A percentile compares a stretch with the other conserved stretches of the same genome.
phyloP scores from a whole-genome alignment of 2,113 vertebrate genomes.

The Stegastes partitus region DNA sequence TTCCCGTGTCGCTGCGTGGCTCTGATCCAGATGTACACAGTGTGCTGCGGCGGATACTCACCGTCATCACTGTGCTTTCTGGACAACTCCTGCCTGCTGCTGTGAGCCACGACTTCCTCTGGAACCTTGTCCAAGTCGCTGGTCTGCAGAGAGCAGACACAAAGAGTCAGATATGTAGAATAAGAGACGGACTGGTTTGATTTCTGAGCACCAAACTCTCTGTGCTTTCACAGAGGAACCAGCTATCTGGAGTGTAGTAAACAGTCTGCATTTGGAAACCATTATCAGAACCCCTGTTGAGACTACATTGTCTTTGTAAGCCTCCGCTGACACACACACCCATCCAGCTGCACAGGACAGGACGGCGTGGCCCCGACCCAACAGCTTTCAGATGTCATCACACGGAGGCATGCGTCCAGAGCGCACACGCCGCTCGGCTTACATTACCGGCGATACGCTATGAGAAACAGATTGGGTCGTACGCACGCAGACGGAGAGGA shows the following conservation, averaged over 20 bases:
- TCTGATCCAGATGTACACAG: slow-evolving; percentile 41
- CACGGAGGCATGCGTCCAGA: slow-evolving; percentile 31
- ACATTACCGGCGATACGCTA: slow-evolving; percentile 44
- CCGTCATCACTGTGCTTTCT: slow-evolving; percentile 94
- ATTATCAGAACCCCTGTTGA: slow-evolving; percentile 72
- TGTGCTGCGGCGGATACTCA: slow-evolving; percentile 76
- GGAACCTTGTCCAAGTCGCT: slow-evolving; percentile 93
- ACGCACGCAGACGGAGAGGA: slow-evolving; percentile 10
- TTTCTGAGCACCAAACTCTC: neutral
- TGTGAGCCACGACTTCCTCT: slow-evolving; percentile 88
- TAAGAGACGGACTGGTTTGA: neutral
- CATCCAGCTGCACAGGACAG: slow-evolving; percentile 73
- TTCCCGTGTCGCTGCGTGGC: slow-evolving; percentile 29
- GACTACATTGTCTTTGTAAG: slow-evolving; percentile 57
- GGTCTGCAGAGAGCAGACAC: slow-evolving; percentile 81
- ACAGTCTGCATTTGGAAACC: slow-evolving; percentile 68
- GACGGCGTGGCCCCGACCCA: slow-evolving; percentile 43
- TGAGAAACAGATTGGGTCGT: slow-evolving; percentile 26
- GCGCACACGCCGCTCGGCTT: slow-evolving; percentile 37
- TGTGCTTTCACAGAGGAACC: neutral
- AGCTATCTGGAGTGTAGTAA: slow-evolving; percentile 26
- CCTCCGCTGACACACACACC: slow-evolving; percentile 29
- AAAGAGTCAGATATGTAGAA: neutral
- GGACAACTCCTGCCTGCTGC: slow-evolving; percentile 83
- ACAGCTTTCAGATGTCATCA: slow-evolving; percentile 64